phyloP scores from a whole-genome alignment of 2,797 vertebrate genomes.

The Hydrophis major region DNA sequence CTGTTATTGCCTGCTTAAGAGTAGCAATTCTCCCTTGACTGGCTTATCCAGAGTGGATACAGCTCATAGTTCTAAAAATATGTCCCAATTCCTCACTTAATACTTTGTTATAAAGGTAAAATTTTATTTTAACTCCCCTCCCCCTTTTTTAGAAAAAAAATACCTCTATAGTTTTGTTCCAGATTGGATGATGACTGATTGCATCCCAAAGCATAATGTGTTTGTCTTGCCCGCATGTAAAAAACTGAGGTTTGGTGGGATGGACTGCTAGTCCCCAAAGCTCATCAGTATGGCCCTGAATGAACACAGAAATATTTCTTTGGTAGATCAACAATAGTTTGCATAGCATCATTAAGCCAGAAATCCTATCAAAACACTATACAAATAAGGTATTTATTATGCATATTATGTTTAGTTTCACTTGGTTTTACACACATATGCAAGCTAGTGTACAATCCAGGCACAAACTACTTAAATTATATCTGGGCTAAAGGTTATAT shows the following conservation, averaged over 20 bases:
- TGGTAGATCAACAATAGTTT: conserved; percentile 5
- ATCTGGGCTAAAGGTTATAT: background rate
- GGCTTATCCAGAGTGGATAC: background rate
- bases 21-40: background rate
- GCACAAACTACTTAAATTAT: background rate
- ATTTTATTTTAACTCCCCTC: background rate
- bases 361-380: background rate
- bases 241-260: conserved; percentile 86
- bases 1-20: background rate
- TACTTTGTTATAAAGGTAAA: background rate
- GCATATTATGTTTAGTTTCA: background rate
- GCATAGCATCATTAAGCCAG: background rate
- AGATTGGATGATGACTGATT: conserved; percentile 84
- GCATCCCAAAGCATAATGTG: conserved; percentile 94
- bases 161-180: conserved; percentile 93
- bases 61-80: background rate
- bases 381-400: background rate
- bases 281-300: conserved; percentile 93
- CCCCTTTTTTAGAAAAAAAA: background rate
- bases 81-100: background rate
- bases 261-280: conserved; percentile 94
- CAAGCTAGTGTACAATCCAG: background rate
- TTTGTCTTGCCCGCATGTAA: conserved; percentile 93
- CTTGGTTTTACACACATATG: background rate
- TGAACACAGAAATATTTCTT: conserved; percentile 43